Percentiles rank a stretch among this genome's conserved stretches.
Conservation (phyloP, 2,797 vertebrate species). For the Forpus xanthops region DNA sequence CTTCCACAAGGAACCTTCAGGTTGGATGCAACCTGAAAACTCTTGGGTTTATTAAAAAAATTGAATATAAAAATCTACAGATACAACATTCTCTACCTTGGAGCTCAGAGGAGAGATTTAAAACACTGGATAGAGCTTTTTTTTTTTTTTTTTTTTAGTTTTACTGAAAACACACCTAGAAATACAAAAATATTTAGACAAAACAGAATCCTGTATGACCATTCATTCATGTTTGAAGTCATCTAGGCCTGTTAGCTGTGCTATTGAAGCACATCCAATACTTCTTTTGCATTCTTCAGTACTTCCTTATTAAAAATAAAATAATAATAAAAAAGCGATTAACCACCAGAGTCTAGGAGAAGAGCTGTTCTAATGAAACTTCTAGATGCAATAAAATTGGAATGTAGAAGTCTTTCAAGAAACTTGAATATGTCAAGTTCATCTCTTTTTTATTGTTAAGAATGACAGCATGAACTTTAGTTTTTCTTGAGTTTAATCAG, state of each 20-base stretch:
- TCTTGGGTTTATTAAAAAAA: too few relatives aligned
- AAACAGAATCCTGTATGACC: background rate
- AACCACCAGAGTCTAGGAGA: background rate
- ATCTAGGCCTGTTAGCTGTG: background rate
- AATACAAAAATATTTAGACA: background rate
- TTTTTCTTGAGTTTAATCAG: background rate
- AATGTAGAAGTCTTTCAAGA: background rate
- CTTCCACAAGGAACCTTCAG: background rate
- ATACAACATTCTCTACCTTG: background rate
- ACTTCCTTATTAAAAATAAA: background rate
- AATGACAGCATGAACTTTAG: rapidly evolving
- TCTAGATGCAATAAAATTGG: background rate
- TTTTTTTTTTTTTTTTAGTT: background rate
- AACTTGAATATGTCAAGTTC: background rate
- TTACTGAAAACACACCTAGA: background rate
- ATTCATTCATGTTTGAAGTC: background rate
- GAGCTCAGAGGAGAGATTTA: background rate
- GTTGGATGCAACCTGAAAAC: background rate
- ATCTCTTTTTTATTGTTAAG: background rate
- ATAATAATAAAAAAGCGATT: background rate
- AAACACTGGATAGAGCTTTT: background rate
- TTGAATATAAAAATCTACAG: background rate
- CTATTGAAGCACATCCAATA: background rate
- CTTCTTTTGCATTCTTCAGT: background rate
- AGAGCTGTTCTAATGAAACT: background rate